A percentile compares a stretch with the other conserved stretches of the same genome.
Conservation (phyloP, 2,113 vertebrate species). For the Apodemus sylvaticus region DNA sequence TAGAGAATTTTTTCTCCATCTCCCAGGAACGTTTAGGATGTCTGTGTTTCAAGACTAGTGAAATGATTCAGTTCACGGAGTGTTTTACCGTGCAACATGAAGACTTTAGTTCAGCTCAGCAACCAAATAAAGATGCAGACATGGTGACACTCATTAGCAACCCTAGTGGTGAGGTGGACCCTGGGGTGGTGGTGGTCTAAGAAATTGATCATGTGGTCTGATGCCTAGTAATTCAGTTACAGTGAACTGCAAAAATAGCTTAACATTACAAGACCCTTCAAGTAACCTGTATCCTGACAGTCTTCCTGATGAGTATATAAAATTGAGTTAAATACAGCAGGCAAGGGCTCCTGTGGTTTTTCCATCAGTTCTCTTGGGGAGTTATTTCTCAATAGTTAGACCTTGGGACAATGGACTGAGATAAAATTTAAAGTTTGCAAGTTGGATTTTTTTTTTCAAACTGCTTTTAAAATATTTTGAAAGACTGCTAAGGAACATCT, state of each 20-base stretch:
- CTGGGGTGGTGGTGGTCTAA: neutral
- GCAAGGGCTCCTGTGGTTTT: neutral
- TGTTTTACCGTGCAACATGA: neutral
- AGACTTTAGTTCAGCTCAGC: neutral
- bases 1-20: neutral
- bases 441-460: neutral
- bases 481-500: neutral
- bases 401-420: neutral
- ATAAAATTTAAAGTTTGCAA: constrained; percentile 13
- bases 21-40: neutral
- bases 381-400: neutral
- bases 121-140: neutral
- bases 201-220: neutral
- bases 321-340: constrained; percentile 51
- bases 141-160: neutral
- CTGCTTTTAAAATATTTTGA: constrained; percentile 35
- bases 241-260: neutral
- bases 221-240: neutral
- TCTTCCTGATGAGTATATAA: constrained; percentile 10
- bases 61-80: neutral
- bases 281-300: neutral
- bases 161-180: neutral
- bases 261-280: neutral
- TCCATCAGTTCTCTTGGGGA: neutral
- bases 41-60: neutral